Evolutionary conservation across 2,797 vertebrate species (phyloP), one percentile per base, ranked within the genome.

Genomic region (Odontamblyopus rebecca): DNA sequence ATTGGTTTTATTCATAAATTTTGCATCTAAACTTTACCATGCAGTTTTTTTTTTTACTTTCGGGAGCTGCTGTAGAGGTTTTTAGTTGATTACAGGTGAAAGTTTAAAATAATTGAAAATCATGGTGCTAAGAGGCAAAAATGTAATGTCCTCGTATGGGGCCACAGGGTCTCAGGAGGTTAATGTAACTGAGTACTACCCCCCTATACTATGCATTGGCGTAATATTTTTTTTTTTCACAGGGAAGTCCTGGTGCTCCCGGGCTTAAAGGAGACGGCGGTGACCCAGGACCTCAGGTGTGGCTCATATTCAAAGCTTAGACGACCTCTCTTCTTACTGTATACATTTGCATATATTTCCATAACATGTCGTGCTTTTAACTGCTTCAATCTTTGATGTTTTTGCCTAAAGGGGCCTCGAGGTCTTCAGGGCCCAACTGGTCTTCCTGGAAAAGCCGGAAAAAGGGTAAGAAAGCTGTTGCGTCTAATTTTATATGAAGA

Each of bases 231-330:
- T 54, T 67, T 68, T 70, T 68, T 72, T n/a, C 61, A 71, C 13
- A 92, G 98, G 98, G 98, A 69, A 89, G 91, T 68, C 96, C 97
- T 76, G 98, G 97, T 79, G 44, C 93, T 72, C 0, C 95, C 59
- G 98, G 98, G 77, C 94, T 95, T 82, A 99, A 99, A 92, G 97
- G 97, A 77, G 97, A 99, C 70, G 38, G 91, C 59, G 98, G 98
- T 27, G 97, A 98, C n/a, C 70, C 93, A 59, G 97, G 98, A 75
- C 96, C 96, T 57, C 95, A 95, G 95, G 98, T 99, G 88, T 87
- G 63, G 75, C 26, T 16, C 30, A 29, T 18, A 1, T 27, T 30
- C 15, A 67, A n/a, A 32, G 26, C 41, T 50, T 65, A 27, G 3
- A 53, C 30, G 41, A 30, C 64, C 48, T 16, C 8, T 27, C 15